Evolutionary conservation across 2,797 vertebrate genomes (phyloP).

Genomic region (Schizothorax lantsangensis): DNA sequence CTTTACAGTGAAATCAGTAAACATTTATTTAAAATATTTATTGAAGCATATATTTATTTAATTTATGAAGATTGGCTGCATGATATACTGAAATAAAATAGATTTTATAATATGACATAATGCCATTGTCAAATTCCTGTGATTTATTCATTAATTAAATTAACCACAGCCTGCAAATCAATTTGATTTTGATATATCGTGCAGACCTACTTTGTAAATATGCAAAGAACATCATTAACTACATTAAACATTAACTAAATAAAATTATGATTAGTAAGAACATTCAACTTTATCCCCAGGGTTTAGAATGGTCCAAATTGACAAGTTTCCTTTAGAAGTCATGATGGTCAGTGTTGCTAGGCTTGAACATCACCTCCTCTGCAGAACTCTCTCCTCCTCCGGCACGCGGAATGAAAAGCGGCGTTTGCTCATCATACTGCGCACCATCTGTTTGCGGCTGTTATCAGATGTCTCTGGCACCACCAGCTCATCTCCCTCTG

Average conservation of each 20-base stretch:
- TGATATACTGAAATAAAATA: background rate
- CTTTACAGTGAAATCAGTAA: background rate
- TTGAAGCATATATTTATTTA: background rate
- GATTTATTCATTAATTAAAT: background rate
- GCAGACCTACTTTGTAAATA: background rate
- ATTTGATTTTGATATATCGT: background rate
- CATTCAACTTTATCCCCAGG: background rate
- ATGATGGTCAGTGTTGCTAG: constrained; percentile 3
- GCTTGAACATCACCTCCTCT: constrained; percentile 84
- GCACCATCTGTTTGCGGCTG: constrained; percentile 98
- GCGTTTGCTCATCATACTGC: constrained; percentile 95
- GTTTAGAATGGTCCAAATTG: background rate
- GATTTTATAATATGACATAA: background rate
- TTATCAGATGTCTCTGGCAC: constrained; percentile 98
- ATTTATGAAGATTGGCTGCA: background rate
- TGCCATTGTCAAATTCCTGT: background rate
- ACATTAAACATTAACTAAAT: background rate
- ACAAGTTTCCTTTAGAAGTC: background rate
- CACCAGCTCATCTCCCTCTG: constrained; percentile 97
- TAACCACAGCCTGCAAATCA: background rate
- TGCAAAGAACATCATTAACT: background rate
- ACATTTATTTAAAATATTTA: background rate
- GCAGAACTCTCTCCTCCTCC: constrained; percentile 93
- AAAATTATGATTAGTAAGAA: background rate
- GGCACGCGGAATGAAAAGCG: constrained; percentile 97